phyloP scores from a whole-genome alignment of 2,888 invertebrate genomes.

The Himalopsyche japonica region DNA sequence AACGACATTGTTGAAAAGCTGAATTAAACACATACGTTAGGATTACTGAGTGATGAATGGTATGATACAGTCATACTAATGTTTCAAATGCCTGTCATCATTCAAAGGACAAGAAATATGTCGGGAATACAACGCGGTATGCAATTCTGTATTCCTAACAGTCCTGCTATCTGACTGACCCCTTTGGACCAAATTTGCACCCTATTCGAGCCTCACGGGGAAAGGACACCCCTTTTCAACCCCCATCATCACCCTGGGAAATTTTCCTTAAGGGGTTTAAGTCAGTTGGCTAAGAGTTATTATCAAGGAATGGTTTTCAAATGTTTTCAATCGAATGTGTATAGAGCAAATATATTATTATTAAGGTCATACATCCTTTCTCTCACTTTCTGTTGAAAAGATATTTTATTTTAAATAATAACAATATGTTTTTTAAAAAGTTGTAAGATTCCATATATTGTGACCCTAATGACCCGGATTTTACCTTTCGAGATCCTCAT shows the following conservation, averaged over 20 bases:
- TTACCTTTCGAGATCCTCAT: too few species aligned
- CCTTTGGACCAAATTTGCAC: constrained; percentile 3
- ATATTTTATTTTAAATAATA: too few species aligned
- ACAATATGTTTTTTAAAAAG: too few species aligned
- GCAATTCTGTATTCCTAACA: constrained; percentile 32
- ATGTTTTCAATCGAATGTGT: background rate
- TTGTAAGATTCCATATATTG: too few species aligned
- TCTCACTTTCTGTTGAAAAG: too few species aligned
- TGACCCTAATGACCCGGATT: too few species aligned
- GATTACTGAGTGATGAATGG: background rate
- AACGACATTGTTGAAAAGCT: too few species aligned
- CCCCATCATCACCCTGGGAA: constrained; percentile 6
- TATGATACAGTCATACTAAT: background rate
- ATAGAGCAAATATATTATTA: background rate
- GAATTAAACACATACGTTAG: too few species aligned
- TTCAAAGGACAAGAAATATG: constrained; percentile 17
- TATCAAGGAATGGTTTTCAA: background rate
- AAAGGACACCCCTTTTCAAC: background rate
- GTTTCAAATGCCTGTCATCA: background rate
- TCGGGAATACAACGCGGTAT: constrained; percentile 12
- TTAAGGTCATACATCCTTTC: too few species aligned
- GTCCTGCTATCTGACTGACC: constrained; percentile 22
- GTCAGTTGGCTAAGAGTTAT: constrained; percentile 10
- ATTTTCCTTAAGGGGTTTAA: background rate
- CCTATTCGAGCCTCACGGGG: background rate